Base-by-base conservation (phyloP, 2,113 vertebrate species). In the Stegastes partitus region DNA sequence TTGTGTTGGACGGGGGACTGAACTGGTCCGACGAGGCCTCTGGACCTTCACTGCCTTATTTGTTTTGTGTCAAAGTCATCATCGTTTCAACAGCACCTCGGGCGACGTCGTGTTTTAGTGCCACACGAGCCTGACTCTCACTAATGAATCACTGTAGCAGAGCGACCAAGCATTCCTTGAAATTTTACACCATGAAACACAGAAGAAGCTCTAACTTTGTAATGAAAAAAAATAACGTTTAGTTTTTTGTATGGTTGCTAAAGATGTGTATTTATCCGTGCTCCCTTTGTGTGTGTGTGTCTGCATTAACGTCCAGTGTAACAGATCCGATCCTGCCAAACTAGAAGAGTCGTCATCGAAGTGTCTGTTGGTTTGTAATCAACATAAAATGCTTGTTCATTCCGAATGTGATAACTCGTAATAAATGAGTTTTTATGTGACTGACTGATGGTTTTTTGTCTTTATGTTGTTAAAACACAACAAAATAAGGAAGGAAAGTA, bases 41-140 rank as follows among this genome's bases (percentile, higher is more conserved):
- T 44, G 19, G 63, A 77, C 61, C 77, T 51, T 73, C 66, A 51
- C 74, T 89, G 88, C 87, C 91, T 91, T 89, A 82, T 72, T 63
- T 21, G 5, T 78, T 66, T 72, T 64, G 64, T 58, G 63, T 90
- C 61, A 78, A 44, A 57, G 44, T 72, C 78, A 66, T 55, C 5
- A 1, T 42, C 14, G 12, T 63, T 73, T 73, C 51, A 58, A n/a
- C 2, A 31, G 54, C 25, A 64, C 63, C 62, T 75, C 73, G 72
- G 50, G 31, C 65, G 23, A 5, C 34, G 25, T 31, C 22, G 1
- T 64, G 15, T 1, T 47, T 44, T 28, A 37, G 42, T 44, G 58
- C 21, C 62, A 50, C 39, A 4, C 42, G 50, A 16, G 45, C 37
- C 44, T 53, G 28, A 42, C 18, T 21, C 11, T 44, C 49, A 62